Base-by-base conservation (phyloP, 2,113 vertebrate genomes). In the Chloropsis cyanopogon region DNA sequence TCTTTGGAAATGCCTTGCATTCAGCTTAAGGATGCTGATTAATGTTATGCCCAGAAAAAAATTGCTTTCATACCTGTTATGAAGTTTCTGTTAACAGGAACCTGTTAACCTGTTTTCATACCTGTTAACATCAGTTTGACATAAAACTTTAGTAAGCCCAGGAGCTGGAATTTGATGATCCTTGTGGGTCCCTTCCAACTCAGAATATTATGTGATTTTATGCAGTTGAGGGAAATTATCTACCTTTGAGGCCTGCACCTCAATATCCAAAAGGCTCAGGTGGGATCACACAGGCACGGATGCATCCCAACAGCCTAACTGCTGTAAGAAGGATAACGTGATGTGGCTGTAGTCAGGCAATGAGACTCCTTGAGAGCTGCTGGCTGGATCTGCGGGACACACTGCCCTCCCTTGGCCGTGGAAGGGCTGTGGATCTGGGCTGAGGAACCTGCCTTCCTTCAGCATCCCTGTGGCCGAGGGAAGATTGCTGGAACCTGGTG, bases 321-420 rank as follows among this genome's bases (percentile, higher is more conserved):
- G 35, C 24, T 16, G 0, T n/a, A 14, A 44, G 49, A 20, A 29
- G 28, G n/a, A 14, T 24, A 23, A 7, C 21, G 79, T 9, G 5
- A 3, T 37, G 46, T 24, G 25, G 12, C 13, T 75, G 28, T 6
- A 47, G n/a, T 6, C 17, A 37, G 63, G 56, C 76, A 77, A 41
- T 29, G 35, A 44, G 29, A 63, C 6, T 57, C 9, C 25, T 42
- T 19, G 44, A 44, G 11, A 42, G 50, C 63, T 17, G 68, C 69
- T 64, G 49, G 25, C 46, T 86, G 39, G 17, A 50, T 78, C 44
- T 91, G 84, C 46, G 73, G 90, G 82, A 68, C 53, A 69, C 61
- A 60, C 78, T 95, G 93, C 92, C 95, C 93, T 96, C 94, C 96
- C 63, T 82, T 60, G 92, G 93, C 61, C 57, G 6, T n/a, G 22